Conservation (phyloP, 23 tunicate species). For the Halocynthia aurantium region DNA sequence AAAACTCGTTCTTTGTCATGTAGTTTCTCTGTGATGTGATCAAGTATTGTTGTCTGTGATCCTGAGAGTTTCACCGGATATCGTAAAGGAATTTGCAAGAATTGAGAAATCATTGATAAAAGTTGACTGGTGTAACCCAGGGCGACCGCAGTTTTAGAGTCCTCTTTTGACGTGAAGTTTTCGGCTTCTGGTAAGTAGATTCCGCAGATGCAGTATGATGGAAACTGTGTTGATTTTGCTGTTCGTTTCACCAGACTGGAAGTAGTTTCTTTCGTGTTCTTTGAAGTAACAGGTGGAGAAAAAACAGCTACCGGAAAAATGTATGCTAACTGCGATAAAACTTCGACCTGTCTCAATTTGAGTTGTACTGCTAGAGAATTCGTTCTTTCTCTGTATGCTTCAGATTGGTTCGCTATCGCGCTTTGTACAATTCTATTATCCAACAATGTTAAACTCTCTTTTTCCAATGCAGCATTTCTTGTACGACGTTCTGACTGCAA, state of each 20-base stretch:
- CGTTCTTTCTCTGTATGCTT: constrained; percentile 11
- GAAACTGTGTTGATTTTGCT: not conserved
- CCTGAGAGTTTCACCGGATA: constrained; percentile 54
- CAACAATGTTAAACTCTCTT: not conserved
- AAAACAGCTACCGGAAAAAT: constrained; percentile 49
- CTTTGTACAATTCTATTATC: not conserved
- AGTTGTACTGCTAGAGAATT: constrained; percentile 31
- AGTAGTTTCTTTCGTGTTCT: not conserved
- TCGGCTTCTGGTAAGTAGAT: constrained; percentile 69
- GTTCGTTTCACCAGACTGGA: not conserved
- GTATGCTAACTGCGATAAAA: constrained; percentile 56
- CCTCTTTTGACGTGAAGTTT: constrained; percentile 41
- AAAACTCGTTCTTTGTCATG: constrained; percentile 74
- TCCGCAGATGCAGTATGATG: constrained; percentile 36
- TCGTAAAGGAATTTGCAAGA: constrained; percentile 59
- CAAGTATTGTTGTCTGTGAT: constrained; percentile 43
- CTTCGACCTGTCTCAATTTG: constrained; percentile 30
- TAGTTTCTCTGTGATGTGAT: constrained; percentile 67
- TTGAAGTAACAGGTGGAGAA: not conserved
- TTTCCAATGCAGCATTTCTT: not conserved
- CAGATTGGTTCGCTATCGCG: not conserved
- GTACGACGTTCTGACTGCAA: not conserved
- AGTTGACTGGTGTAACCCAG: constrained; percentile 70
- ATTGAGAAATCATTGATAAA: constrained; percentile 66
- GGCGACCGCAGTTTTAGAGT: constrained; percentile 45